These are phyloP conservation scores for Callospermophilus lateralis DNA, from an alignment of 2,113 vertebrate genomes.

Conservation along the genomic window DNA sequence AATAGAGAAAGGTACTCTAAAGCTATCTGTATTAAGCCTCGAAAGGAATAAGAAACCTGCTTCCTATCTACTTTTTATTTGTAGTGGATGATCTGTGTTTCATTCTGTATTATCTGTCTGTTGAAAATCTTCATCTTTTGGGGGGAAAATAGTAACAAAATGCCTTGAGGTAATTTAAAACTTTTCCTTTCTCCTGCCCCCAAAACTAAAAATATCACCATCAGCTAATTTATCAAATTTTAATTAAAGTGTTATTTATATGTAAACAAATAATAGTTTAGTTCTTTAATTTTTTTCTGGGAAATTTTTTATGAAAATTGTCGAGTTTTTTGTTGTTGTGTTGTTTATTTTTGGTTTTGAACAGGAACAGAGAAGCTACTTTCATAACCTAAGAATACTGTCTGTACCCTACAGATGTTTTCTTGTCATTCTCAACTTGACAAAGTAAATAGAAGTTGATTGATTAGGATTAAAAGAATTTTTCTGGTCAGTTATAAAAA, in stretches of 20 bases:
- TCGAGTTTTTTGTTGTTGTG: neutral
- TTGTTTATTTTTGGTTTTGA: neutral
- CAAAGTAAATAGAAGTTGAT: conserved; percentile 44
- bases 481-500: conserved; percentile 51
- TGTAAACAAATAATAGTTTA: neutral
- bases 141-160: conserved; percentile 33
- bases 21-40: neutral
- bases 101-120: neutral
- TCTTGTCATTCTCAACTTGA: conserved; percentile 25
- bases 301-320: conserved; percentile 29
- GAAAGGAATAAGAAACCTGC: neutral
- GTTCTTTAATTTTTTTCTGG: neutral
- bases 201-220: neutral
- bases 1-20: neutral
- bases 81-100: neutral
- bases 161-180: conserved; percentile 40
- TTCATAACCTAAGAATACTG: conserved; percentile 12
- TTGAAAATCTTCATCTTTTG: conserved; percentile 2
- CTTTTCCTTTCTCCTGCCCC: neutral
- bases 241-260: conserved; percentile 54
- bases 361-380: neutral
- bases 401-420: conserved; percentile 49
- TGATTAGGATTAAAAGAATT: conserved; percentile 62
- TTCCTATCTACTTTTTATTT: neutral
- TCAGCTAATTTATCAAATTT: conserved; percentile 2